Evolutionary conservation across 2,888 invertebrate species (phyloP).

Genomic region (Augochlorella aurata): DNA sequence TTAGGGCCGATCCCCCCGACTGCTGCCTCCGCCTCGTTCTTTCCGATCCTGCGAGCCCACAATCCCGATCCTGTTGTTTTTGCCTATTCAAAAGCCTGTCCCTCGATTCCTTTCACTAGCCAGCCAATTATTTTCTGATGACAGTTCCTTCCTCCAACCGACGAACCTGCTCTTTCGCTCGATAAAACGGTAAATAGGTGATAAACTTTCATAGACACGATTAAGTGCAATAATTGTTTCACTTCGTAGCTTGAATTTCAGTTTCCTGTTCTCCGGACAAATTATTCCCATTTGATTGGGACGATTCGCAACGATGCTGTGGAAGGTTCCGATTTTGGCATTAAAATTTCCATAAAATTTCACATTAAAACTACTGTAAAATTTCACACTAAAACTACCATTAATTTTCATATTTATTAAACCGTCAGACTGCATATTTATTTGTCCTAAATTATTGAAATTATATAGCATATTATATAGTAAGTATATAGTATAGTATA

Average conservation of each 20-base stretch:
- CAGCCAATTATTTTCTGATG: background rate
- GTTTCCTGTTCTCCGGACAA: background rate
- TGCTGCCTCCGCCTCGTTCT: slow-evolving; percentile 42
- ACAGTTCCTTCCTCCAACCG: background rate
- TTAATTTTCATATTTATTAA: too few species aligned
- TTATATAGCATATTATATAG: too few species aligned
- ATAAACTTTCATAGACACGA: background rate
- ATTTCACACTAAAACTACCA: too few species aligned
- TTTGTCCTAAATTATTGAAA: too few species aligned
- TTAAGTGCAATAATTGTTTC: background rate
- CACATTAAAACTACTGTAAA: too few species aligned
- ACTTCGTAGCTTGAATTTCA: background rate
- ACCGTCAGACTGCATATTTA: too few species aligned
- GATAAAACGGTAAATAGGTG: background rate
- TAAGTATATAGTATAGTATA: too few species aligned
- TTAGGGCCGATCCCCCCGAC: slow-evolving; percentile 45
- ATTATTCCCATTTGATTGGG: too few species aligned
- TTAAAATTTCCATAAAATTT: too few species aligned
- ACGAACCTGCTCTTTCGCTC: background rate
- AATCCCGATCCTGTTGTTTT: slow-evolving; percentile 44
- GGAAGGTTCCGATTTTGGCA: too few species aligned
- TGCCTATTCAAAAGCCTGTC: slow-evolving; percentile 14
- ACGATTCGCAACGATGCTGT: too few species aligned
- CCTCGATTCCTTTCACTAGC: slow-evolving; percentile 22
- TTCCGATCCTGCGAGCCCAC: slow-evolving; percentile 29